phyloP scores from a whole-genome alignment of 1,140 invertebrate species.

The Bombus vancouverensis region DNA sequence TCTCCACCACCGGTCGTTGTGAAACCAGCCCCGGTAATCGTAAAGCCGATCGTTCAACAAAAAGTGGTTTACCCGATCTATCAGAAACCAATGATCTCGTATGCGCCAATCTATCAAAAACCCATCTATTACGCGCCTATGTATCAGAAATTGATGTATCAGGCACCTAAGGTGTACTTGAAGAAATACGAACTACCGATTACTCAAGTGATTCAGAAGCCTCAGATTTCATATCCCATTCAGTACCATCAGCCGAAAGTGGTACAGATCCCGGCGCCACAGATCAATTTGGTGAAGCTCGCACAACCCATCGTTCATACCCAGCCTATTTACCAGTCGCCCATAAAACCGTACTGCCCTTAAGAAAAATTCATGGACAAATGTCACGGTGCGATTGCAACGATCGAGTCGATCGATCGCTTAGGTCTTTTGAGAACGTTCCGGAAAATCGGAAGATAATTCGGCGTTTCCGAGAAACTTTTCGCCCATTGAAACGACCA shows the following conservation, averaged over 20 bases:
- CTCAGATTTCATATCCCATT: slow-evolving; percentile 41
- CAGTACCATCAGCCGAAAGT: slow-evolving; percentile 56
- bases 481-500: background rate
- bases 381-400: background rate
- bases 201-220: slow-evolving; percentile 53
- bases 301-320: slow-evolving; percentile 52
- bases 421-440: background rate
- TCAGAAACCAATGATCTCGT: slow-evolving; percentile 67
- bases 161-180: slow-evolving; percentile 41
- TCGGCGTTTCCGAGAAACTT: background rate
- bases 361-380: background rate
- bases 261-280: slow-evolving; percentile 55
- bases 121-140: slow-evolving; percentile 62
- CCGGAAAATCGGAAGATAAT: background rate
- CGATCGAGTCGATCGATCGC: background rate
- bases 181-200: slow-evolving; percentile 52
- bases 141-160: slow-evolving; percentile 61
- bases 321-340: slow-evolving; percentile 33
- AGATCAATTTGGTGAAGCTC: slow-evolving; percentile 69
- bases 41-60: slow-evolving; percentile 49
- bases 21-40: slow-evolving; percentile 35
- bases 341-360: slow-evolving; percentile 51
- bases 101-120: slow-evolving; percentile 67
- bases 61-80: slow-evolving; percentile 40
- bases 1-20: slow-evolving; percentile 22